Percentiles rank a stretch among this genome's conserved stretches.
Conservation (phyloP, 2,797 vertebrate genomes). For the Protonibea diacanthus region DNA sequence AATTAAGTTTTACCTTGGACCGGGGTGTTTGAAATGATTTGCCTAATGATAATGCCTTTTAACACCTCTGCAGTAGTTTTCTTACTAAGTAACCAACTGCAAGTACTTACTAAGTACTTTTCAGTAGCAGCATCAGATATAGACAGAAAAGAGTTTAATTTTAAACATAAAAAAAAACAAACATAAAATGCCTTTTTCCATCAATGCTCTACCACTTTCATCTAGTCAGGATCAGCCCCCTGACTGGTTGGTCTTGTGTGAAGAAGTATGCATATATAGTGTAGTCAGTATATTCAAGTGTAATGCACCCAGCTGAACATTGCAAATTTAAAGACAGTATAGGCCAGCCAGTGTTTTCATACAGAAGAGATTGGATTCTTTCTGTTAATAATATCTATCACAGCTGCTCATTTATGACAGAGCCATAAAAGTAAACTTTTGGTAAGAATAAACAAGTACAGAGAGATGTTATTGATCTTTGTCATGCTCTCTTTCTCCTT, state of each 20-base stretch:
- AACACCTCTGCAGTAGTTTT: no score
- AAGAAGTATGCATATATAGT: background rate
- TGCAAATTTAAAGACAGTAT: conserved; percentile 5
- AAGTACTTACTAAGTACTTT: no score
- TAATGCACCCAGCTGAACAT: background rate
- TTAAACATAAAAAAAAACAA: background rate
- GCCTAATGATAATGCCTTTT: no score
- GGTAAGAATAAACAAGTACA: conserved; percentile 46
- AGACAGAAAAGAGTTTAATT: background rate
- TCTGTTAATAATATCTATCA: conserved; percentile 44
- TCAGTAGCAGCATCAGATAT: no score
- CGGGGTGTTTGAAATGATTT: no score
- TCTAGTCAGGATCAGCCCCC: background rate
- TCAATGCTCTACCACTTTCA: background rate
- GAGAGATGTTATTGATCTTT: conserved; percentile 54
- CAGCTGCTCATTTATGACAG: conserved; percentile 29
- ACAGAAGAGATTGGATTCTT: conserved; percentile 25
- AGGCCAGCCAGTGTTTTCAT: conserved; percentile 20
- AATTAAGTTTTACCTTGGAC: no score
- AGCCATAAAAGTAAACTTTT: conserved; percentile 36
- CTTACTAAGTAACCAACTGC: no score
- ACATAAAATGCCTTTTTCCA: background rate
- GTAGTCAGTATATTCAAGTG: background rate
- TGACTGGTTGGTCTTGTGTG: background rate
- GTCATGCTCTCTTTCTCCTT: conserved; percentile 29